Conservation (phyloP, 2,113 vertebrate genomes). For the Coturnix japonica region DNA sequence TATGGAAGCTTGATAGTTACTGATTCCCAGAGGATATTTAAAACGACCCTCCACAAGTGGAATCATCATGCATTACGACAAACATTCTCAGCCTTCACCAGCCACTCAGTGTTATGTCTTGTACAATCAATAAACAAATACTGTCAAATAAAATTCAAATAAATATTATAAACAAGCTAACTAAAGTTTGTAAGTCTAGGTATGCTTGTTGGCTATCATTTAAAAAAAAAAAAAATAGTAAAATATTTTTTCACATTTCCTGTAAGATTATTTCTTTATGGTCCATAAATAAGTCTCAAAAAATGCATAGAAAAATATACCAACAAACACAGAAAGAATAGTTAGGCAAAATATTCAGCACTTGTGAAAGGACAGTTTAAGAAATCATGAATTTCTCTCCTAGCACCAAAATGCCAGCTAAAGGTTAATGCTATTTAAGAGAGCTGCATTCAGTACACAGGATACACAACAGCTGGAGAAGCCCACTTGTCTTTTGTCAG, state of each 20-base stretch:
- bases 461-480: background rate
- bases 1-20: background rate
- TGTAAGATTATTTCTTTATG: background rate
- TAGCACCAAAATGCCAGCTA: background rate
- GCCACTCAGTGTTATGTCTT: background rate
- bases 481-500: background rate
- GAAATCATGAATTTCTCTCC: background rate
- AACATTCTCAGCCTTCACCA: background rate
- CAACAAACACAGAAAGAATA: background rate
- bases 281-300: background rate
- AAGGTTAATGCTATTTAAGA: background rate
- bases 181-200: too few species aligned
- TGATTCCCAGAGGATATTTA: background rate
- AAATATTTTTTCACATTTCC: background rate
- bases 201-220: background rate
- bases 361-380: background rate
- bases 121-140: constrained; percentile 32
- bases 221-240: background rate
- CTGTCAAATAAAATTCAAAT: background rate
- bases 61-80: background rate
- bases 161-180: background rate
- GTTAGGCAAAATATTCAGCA: background rate
- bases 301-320: background rate
- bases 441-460: background rate
- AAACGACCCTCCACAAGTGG: background rate